A percentile compares a stretch with the other conserved stretches of the same genome.
These are phyloP conservation scores for Drosophila yakuba DNA, from an alignment of 1,140 invertebrate species.

Conservation along the genomic window DNA sequence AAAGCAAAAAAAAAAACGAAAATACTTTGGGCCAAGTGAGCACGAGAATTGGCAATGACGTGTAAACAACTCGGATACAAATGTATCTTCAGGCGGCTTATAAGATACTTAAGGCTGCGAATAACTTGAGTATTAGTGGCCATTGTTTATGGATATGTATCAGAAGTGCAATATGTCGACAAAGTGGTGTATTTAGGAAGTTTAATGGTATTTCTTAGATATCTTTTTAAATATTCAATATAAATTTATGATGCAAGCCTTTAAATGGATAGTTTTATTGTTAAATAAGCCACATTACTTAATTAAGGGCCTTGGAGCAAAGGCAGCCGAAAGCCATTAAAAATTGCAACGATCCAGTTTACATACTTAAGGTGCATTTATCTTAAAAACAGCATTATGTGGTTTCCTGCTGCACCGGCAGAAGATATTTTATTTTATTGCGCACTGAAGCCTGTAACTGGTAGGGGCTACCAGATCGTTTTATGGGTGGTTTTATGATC, in stretches of 20 bases:
- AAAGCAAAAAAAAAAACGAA: background rate
- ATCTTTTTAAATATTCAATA: background rate
- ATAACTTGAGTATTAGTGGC: conserved; percentile 22
- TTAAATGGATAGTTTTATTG: background rate
- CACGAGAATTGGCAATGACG: conserved; percentile 3
- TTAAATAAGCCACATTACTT: conserved; percentile 19
- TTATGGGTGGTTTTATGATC: conserved; percentile 56
- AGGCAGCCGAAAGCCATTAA: background rate
- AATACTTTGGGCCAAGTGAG: background rate
- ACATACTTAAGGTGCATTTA: conserved; percentile 1
- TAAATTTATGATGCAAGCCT: background rate
- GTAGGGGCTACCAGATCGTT: conserved; percentile 42
- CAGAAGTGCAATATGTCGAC: background rate
- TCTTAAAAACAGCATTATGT: conserved; percentile 16
- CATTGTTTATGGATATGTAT: conserved; percentile 19
- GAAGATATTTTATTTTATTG: conserved; percentile 29
- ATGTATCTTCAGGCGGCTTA: conserved; percentile 1
- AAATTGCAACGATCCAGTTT: conserved; percentile 2
- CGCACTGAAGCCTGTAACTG: conserved; percentile 3
- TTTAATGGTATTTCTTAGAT: background rate
- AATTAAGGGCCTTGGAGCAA: conserved; percentile 10
- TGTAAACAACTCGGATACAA: conserved; percentile 15
- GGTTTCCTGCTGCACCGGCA: background rate
- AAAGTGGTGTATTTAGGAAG: background rate
- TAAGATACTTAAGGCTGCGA: conserved; percentile 19